Evolutionary conservation across 1,140 invertebrate species (phyloP), one percentile per base, ranked within the genome.

Genomic region (Heliconius melpomene): DNA sequence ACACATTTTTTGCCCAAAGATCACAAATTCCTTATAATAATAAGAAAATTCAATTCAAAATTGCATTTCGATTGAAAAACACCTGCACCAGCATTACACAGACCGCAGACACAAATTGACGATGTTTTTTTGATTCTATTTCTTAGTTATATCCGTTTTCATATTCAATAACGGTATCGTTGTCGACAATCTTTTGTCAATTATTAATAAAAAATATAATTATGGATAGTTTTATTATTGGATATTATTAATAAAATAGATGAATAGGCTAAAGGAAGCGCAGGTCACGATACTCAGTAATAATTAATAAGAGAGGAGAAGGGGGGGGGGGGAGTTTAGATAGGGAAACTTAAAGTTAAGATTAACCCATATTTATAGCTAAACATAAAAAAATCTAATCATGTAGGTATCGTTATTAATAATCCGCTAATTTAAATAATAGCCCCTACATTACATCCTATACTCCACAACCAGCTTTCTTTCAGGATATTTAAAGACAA

Each of bases 101-200:
- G 86, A 90, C 89, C 89, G 84, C 89, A 90, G 81, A 85, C 72
- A 75, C 73, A 83, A 85, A 84, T 82, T 79, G 82, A 83, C 84
- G 66, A 50, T 57, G 71, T 73, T 78, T 78, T 40, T 78, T 78
- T 73, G 52, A 78, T 60, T 60, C 36, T 23, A 78, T 78, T 78
- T 78, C 72, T 72, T 78, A 72, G 18, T 40, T 57, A 73, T 40
- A 78, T 78, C 72, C 71, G 77, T 32, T 78, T 78, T 78, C 32
- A 77, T 77, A 46, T 23, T 26, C 60, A 77, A 77, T 77, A 71
- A 77, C 66, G 57, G 75, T 70, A 32, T 46, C 2, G 23, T 72
- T 54, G 50, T 78, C 9, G 71, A 20, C 72, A 78, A 78, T 78
- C 72, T 50, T 29, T 74, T 57, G 50, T 78, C 29, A 78, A 73